Evolutionary conservation across 2,888 invertebrate genomes (phyloP).

Genomic region (Caradrina clavipalpis): DNA sequence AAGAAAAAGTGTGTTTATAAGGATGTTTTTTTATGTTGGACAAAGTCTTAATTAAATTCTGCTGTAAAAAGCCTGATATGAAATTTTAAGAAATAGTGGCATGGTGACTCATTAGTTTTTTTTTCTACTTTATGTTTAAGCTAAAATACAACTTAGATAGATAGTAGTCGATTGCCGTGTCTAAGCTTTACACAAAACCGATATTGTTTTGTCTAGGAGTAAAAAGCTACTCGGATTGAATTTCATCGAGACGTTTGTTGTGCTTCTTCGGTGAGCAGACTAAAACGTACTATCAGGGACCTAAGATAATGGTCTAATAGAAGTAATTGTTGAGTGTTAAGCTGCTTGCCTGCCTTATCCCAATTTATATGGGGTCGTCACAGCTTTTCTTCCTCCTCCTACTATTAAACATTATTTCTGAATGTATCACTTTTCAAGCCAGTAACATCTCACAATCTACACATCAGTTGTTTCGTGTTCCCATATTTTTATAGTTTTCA

Average conservation of each 20-base stretch:
- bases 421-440: too few relatives aligned
- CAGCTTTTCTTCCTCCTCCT: too few relatives aligned
- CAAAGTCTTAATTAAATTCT: too few relatives aligned
- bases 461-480: too few relatives aligned
- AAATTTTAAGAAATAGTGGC: not conserved
- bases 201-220: constrained; percentile 16
- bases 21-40: not conserved
- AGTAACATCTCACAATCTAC: too few relatives aligned
- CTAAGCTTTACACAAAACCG: constrained; percentile 18
- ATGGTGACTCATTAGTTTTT: not conserved
- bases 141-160: not conserved
- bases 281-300: too few relatives aligned
- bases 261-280: constrained; percentile 2
- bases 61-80: not conserved
- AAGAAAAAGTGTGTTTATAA: not conserved
- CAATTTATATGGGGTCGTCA: too few relatives aligned
- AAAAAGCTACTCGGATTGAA: constrained; percentile 12
- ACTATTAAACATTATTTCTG: too few relatives aligned
- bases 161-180: constrained; percentile 14
- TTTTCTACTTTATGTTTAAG: not conserved
- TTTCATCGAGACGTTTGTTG: constrained; percentile 3
- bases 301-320: too few relatives aligned
- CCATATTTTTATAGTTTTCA: too few relatives aligned
- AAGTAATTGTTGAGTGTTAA: too few relatives aligned
- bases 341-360: too few relatives aligned